Conservation (phyloP, 2,113 vertebrate genomes). For the Syngnathus scovelli region DNA sequence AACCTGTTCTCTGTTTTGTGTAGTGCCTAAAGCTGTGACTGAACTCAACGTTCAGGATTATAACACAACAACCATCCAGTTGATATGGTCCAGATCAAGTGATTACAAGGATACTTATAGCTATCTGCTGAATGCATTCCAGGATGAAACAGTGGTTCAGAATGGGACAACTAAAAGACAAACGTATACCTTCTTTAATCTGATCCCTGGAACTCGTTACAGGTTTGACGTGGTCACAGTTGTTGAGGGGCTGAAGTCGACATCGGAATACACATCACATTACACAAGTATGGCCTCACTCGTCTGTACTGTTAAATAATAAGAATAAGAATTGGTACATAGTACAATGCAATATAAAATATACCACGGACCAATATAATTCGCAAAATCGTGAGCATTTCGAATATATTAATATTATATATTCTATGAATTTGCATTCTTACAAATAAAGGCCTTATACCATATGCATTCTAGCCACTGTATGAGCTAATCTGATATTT, state of each 20-base stretch:
- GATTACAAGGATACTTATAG: constrained; percentile 35
- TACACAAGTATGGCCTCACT: constrained; percentile 43
- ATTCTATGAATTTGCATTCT: no score
- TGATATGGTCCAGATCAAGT: constrained; percentile 35
- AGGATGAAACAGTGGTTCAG: accelerated
- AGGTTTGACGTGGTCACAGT: constrained; percentile 30
- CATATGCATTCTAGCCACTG: not conserved
- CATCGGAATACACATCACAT: accelerated
- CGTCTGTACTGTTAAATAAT: not conserved
- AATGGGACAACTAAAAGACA: not conserved
- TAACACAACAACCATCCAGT: constrained; percentile 21
- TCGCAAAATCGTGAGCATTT: no score
- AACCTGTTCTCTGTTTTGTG: constrained; percentile 9
- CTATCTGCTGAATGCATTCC: constrained; percentile 28
- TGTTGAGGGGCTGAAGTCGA: constrained; percentile 26
- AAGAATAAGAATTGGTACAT: no score
- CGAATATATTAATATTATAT: no score
- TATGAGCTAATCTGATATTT: not conserved
- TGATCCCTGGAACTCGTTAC: constrained; percentile 36
- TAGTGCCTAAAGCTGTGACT: constrained; percentile 46
- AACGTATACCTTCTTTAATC: constrained; percentile 2
- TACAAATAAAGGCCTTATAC: no score
- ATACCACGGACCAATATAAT: no score
- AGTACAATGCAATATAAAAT: no score
- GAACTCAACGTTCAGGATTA: not conserved